Evolutionary conservation across 2,797 vertebrate species (phyloP).

Genomic region (Heteromormyrus szaboi): DNA sequence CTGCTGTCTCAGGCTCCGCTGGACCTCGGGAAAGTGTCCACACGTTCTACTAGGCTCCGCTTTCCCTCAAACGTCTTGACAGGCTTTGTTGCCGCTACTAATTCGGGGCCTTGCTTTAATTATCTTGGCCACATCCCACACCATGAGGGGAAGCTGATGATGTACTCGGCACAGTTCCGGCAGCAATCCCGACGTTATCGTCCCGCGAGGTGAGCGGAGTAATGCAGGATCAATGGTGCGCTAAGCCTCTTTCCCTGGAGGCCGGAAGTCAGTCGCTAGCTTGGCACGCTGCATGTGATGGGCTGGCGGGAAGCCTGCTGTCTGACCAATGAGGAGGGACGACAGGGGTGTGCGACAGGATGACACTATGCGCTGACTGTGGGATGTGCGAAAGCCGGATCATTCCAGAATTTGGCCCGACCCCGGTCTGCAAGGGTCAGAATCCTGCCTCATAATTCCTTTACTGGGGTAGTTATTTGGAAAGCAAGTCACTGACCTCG

Average conservation of each 20-base stretch:
- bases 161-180: background rate
- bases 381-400: background rate
- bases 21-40: background rate
- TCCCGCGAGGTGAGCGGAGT: background rate
- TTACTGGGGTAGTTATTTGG: background rate
- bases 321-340: background rate
- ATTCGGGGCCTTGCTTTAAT: background rate
- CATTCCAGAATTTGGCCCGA: background rate
- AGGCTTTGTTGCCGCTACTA: background rate
- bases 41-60: background rate
- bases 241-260: slow-evolving; percentile 8
- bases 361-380: background rate
- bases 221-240: slow-evolving; percentile 7
- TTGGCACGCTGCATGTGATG: background rate
- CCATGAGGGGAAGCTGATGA: background rate
- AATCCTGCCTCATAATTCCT: background rate
- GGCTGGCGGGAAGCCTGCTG: background rate
- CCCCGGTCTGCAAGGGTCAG: background rate
- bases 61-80: background rate
- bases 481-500: background rate
- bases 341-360: background rate
- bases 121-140: background rate
- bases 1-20: background rate
- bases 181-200: background rate
- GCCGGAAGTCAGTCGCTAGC: slow-evolving; percentile 14